Conservation (phyloP, 2,888 invertebrate species). For the Sicus ferrugineus region DNA sequence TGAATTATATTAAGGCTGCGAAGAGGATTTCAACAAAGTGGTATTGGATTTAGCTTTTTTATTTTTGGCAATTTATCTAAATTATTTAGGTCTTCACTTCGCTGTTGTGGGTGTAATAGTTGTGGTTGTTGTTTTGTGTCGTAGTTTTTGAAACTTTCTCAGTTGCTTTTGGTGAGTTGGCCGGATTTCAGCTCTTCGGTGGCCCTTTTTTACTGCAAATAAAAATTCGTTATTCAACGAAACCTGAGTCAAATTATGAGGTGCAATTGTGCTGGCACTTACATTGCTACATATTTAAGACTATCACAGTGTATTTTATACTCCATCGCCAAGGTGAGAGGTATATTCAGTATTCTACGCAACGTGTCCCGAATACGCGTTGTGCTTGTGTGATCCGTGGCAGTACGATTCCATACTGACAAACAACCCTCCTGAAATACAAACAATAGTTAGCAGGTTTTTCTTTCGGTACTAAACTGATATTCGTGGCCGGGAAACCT, state of each 20-base stretch:
- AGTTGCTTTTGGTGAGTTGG: slow-evolving; percentile 54
- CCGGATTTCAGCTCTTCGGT: slow-evolving; percentile 64
- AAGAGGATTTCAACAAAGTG: too few relatives aligned
- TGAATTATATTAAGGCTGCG: too few relatives aligned
- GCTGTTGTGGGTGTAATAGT: slow-evolving; percentile 37
- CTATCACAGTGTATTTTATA: slow-evolving; percentile 88
- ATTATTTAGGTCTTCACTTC: slow-evolving; percentile 7
- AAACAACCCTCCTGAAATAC: slow-evolving; percentile 85
- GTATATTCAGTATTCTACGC: slow-evolving; percentile 93
- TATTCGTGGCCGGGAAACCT: not conserved
- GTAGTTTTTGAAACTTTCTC: slow-evolving; percentile 54
- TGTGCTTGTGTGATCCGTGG: slow-evolving; percentile 87
- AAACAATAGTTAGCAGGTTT: slow-evolving; percentile 17
- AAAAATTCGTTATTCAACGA: slow-evolving; percentile 36
- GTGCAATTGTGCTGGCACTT: too few relatives aligned
- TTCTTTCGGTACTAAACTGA: slow-evolving; percentile 2
- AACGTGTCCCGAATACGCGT: slow-evolving; percentile 93
- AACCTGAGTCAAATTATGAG: too few relatives aligned
- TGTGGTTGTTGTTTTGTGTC: slow-evolving; percentile 43
- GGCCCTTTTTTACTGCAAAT: slow-evolving; percentile 62
- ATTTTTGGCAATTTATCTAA: slow-evolving; percentile 11
- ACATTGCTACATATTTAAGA: slow-evolving; percentile 74
- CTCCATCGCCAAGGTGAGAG: slow-evolving; percentile 90
- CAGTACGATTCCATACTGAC: slow-evolving; percentile 96
- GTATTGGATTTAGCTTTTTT: not conserved